Percentiles rank a stretch among this genome's conserved stretches.
Evolutionary conservation across 2,888 invertebrate species (phyloP).

Genomic region (Ectemnius cavifrons): DNA sequence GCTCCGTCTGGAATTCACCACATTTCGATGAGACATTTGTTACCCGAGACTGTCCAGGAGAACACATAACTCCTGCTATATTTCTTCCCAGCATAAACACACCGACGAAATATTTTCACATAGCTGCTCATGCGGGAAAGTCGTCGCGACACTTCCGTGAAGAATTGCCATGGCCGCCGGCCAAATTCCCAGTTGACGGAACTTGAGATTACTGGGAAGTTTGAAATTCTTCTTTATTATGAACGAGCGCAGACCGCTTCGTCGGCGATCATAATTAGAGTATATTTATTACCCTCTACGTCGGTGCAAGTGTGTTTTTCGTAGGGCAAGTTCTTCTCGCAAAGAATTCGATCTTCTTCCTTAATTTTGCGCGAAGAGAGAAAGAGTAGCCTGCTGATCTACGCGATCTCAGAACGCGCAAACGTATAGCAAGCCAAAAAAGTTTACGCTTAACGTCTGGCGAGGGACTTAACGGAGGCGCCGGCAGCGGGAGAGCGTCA

Average conservation of each 20-base stretch:
- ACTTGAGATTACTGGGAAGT: slow-evolving; percentile 19
- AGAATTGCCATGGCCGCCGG: slow-evolving; percentile 29
- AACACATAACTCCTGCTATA: too few relatives aligned
- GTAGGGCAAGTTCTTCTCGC: too few relatives aligned
- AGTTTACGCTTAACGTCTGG: slow-evolving; percentile 37
- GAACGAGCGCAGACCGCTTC: background rate
- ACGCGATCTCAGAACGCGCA: too few relatives aligned
- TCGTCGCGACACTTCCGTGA: slow-evolving; percentile 6
- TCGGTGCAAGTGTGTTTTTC: too few relatives aligned
- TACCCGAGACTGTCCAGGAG: too few relatives aligned
- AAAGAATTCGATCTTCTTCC: too few relatives aligned
- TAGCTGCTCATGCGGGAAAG: slow-evolving; percentile 1
- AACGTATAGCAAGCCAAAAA: slow-evolving; percentile 9
- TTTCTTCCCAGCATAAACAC: too few relatives aligned
- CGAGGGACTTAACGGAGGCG: slow-evolving; percentile 39
- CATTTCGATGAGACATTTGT: slow-evolving; percentile 23
- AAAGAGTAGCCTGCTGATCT: too few relatives aligned
- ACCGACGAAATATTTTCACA: background rate
- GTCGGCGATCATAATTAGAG: background rate
- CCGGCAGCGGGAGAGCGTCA: slow-evolving; percentile 59
- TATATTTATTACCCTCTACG: background rate
- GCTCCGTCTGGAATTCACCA: background rate
- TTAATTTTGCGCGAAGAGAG: too few relatives aligned
- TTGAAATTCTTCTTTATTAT: background rate
- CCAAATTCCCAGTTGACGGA: slow-evolving; percentile 40